Evolutionary conservation across 2,113 vertebrate species (phyloP), one percentile per base, ranked within the genome.

Genomic region (Tragelaphus buxtoni): DNA sequence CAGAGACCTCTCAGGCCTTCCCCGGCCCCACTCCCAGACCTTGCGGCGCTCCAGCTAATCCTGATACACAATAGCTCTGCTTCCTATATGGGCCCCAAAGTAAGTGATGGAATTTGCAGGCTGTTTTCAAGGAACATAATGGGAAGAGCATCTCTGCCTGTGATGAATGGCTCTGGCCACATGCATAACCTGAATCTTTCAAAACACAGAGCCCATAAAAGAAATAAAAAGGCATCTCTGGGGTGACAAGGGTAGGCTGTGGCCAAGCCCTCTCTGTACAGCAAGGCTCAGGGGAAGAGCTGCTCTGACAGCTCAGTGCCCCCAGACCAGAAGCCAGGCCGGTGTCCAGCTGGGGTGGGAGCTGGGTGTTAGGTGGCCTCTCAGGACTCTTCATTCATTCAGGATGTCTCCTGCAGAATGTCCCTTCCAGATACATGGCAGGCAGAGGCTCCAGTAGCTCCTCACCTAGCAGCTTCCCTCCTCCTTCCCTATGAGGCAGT

Each of bases 121-220:
- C 55, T 65, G 24, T 84, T 85, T 91, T 58, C 58, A 30, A 49
- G 69, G 47, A 76, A 65, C 1, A 4, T n/a, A 4, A 47, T 60
- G 35, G 32, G 61, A 88, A 96, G 61, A 55, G 13, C 69, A 7
- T 47, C 12, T 63, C 74, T 55, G 45, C 51, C n/a, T 51, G 4
- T 65, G 56, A 28, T 63, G 30, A 51, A 58, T 18, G 47, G 35
- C 49, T 88, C 51, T 79, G 74, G 47, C 53, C 56, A 87, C 24
- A 87, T 10, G 61, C 53, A 28, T 20, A 79, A 47, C 56, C n/a
- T 51, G 56, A 91, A 91, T 89, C 65, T 91, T 95, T 90, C 91
- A 81, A 92, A 91, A 56, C 79, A 84, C 17, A 82, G 85, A 94
- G 35, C 12, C 80, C 74, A 16, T 39, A 45, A 28, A 39, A 82